A percentile compares a stretch with the other conserved stretches of the same genome.
Conservation (phyloP, 2,888 invertebrate genomes). For the Matsumyia berberina region DNA sequence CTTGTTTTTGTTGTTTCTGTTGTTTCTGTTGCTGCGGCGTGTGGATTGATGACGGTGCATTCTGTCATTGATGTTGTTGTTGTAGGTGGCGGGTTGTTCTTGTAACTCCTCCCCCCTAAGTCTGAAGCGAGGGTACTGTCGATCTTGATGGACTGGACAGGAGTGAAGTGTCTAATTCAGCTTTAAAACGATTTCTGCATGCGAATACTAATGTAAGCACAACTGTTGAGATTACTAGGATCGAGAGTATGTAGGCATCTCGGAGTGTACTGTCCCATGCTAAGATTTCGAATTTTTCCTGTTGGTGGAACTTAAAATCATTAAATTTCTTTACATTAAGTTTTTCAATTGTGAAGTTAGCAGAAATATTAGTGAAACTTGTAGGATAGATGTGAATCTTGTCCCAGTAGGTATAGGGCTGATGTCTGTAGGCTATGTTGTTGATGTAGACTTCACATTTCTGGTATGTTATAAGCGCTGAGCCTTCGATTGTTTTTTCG, state of each 20-base stretch:
- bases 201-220: neutral
- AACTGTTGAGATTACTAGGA: conserved; percentile 9
- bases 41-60: conserved; percentile 20
- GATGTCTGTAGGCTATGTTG: conserved; percentile 2
- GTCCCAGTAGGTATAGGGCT: conserved; percentile 10
- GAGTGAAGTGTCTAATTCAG: conserved; percentile 12
- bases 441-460: conserved; percentile 27
- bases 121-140: conserved; percentile 22
- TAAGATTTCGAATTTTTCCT: conserved; percentile 14
- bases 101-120: conserved; percentile 39
- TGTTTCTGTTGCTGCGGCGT: conserved; percentile 18
- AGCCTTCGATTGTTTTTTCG: conserved; percentile 19
- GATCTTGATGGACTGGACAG: conserved; percentile 28
- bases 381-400: conserved; percentile 18
- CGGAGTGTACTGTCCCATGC: conserved; percentile 25
- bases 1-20: neutral
- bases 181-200: conserved; percentile 19
- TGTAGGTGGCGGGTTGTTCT: conserved; percentile 5
- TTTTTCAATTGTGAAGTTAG: conserved; percentile 22
- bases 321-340: conserved; percentile 14
- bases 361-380: conserved; percentile 1
- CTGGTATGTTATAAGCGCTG: conserved; percentile 19
- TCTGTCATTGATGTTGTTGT: conserved; percentile 9
- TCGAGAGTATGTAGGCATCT: conserved; percentile 6
- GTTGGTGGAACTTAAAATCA: conserved; percentile 23